Base-by-base conservation (phyloP, 2,888 invertebrate genomes). In the Beris morrisii region DNA sequence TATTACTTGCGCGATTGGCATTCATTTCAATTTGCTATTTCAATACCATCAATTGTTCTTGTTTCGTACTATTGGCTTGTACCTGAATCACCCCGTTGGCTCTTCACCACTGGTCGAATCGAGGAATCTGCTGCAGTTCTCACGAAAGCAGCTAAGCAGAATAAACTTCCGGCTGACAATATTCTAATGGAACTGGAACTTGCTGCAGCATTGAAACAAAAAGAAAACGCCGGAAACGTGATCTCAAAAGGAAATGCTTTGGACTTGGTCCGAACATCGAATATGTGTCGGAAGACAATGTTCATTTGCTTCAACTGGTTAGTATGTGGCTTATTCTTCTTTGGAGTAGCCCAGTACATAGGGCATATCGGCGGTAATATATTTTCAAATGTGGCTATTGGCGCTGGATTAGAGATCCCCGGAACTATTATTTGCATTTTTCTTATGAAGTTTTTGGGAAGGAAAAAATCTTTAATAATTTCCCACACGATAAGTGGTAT, bases 311-410 rank as follows among this genome's bases (percentile, higher is more conserved):
- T 87, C 78, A 90, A 90, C 77, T 92, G 92, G 93, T 84, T 89
- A 66, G 89, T 90, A 4, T 90, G 91, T 71, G 91, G 92, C 1
- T 83, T 93, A 74, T 89, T 91, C 73, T 90, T 93, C 81, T 94
- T 92, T 75, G 94, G 94, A 0, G 87, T 93, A 28, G 88, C 91
- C 0, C 91, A 93, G 77, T 92, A 90, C 79, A 88, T 92, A 64
- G 89, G 90, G 0, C 87, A 90, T 73, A 83, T 91, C 7, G 89
- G 88, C 0, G 92, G 91, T 6, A 84, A 91, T 73, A 88, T 91
- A 68, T 93, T 91, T 78, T 77, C 88, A 44, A 93, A 92, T 75
- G 91, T 92, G 67, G 88, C 91, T 13, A 82, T 92, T 38, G 89
- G 91, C 48, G 91, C 89, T 13, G 82, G 84, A 12, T 86, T 88